Conservation (phyloP, 2,113 vertebrate genomes). For the Ochotona princeps region DNA sequence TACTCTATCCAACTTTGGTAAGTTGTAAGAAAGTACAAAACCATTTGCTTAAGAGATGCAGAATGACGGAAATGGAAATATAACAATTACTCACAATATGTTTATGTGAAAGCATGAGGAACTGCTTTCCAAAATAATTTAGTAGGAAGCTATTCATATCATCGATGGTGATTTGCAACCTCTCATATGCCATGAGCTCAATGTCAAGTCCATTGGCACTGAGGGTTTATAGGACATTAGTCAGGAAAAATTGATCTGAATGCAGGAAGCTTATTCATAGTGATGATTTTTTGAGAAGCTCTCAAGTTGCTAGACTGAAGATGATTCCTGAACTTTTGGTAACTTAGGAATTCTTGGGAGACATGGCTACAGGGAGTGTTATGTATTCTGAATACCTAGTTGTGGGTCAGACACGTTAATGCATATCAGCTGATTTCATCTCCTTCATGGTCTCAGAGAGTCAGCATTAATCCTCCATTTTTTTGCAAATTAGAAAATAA, state of each 20-base stretch:
- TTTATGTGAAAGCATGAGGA: constrained; percentile 28
- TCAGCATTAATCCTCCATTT: not conserved
- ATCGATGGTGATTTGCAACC: constrained; percentile 3
- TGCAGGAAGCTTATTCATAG: not conserved
- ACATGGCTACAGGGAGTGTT: not conserved
- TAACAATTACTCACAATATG: not conserved
- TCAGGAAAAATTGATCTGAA: not conserved
- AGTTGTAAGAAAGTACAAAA: not conserved
- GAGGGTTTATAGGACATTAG: not conserved
- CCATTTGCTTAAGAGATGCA: not conserved
- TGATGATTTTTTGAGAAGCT: not conserved
- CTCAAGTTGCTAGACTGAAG: not conserved
- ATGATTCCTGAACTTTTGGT: not conserved
- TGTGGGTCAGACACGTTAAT: not conserved
- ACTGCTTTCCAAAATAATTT: constrained; percentile 1
- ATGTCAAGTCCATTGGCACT: not conserved
- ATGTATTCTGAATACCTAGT: not conserved
- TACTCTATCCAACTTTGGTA: not conserved
- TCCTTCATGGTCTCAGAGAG: not conserved
- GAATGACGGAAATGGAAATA: constrained; percentile 15
- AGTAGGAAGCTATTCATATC: constrained; percentile 24
- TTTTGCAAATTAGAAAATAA: not conserved
- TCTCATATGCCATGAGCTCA: not conserved
- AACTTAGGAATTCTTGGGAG: constrained; percentile 2
- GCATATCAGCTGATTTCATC: not conserved